Conservation (phyloP, 2,113 vertebrate genomes). For the Lampris megalopsis region DNA sequence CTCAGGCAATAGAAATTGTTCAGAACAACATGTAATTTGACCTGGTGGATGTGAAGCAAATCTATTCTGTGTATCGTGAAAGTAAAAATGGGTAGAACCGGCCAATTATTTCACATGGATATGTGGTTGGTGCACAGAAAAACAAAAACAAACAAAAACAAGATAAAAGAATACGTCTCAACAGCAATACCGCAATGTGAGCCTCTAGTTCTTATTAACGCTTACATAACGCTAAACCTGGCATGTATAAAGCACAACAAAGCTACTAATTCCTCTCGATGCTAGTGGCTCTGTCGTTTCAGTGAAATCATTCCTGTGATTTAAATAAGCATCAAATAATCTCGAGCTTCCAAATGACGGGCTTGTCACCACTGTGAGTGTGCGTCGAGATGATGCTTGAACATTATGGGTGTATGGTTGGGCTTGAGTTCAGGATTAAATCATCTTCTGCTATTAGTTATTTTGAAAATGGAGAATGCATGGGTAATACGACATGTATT, state of each 20-base stretch:
- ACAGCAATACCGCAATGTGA: not conserved
- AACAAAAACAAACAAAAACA: too few relatives aligned
- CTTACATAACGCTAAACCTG: conserved; percentile 13
- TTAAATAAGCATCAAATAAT: conserved; percentile 5
- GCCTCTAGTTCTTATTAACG: not conserved
- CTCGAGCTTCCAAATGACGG: not conserved
- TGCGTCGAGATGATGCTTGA: too few relatives aligned
- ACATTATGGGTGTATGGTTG: too few relatives aligned
- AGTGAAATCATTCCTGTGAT: not conserved
- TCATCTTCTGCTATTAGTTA: too few relatives aligned
- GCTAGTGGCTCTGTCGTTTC: conserved; percentile 20
- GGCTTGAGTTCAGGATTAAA: too few relatives aligned
- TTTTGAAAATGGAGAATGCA: too few relatives aligned
- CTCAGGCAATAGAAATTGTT: not conserved
- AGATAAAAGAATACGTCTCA: not conserved
- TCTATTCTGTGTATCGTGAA: conserved; percentile 8
- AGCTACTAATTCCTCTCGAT: conserved; percentile 42
- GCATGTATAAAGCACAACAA: conserved; percentile 33
- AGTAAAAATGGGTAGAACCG: not conserved
- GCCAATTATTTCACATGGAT: too few relatives aligned
- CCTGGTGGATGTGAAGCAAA: too few relatives aligned
- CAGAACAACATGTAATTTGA: not conserved
- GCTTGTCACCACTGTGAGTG: too few relatives aligned
- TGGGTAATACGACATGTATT: too few relatives aligned
- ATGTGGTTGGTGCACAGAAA: too few relatives aligned